These are phyloP conservation scores for Ciconia maguari DNA, from an alignment of 2,113 vertebrate species.

Conservation along the genomic window DNA sequence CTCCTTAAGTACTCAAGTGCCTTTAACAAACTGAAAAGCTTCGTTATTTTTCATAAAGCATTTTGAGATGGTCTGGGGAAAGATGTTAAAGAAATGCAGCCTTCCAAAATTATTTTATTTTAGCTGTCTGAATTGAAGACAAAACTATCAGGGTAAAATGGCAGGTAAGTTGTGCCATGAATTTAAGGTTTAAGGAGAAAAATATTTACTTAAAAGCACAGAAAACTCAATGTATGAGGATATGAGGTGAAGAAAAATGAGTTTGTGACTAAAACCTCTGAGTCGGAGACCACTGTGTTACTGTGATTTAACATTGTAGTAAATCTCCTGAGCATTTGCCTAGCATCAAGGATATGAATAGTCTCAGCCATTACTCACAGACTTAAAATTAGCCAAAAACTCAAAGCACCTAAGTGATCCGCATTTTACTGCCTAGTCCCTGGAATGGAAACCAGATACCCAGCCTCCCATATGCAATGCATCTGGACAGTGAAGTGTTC, in stretches of 20 bases:
- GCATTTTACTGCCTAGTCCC: background rate
- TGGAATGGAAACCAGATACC: conserved; percentile 33
- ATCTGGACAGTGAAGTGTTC: conserved; percentile 16
- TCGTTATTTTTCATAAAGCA: background rate
- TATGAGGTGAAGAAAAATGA: background rate
- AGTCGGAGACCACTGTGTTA: background rate
- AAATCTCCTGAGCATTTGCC: conserved; percentile 5
- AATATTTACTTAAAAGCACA: background rate
- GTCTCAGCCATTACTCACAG: background rate
- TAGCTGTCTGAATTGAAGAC: background rate
- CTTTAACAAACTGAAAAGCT: background rate
- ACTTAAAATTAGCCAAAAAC: conserved; percentile 39
- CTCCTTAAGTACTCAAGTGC: background rate
- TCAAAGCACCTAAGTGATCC: conserved; percentile 11
- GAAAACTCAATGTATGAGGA: background rate
- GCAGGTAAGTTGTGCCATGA: background rate
- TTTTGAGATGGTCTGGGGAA: background rate
- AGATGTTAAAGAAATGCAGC: background rate
- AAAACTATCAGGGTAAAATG: background rate
- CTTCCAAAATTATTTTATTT: conserved; percentile 2
- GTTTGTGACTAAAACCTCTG: background rate
- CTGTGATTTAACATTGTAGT: background rate
- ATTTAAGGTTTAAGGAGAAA: background rate
- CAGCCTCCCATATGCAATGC: conserved; percentile 33
- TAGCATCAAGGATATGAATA: background rate